A percentile compares a stretch with the other conserved stretches of the same genome.
phyloP scores from a whole-genome alignment of 1,140 invertebrate species.

The Glossosoma conforme region DNA sequence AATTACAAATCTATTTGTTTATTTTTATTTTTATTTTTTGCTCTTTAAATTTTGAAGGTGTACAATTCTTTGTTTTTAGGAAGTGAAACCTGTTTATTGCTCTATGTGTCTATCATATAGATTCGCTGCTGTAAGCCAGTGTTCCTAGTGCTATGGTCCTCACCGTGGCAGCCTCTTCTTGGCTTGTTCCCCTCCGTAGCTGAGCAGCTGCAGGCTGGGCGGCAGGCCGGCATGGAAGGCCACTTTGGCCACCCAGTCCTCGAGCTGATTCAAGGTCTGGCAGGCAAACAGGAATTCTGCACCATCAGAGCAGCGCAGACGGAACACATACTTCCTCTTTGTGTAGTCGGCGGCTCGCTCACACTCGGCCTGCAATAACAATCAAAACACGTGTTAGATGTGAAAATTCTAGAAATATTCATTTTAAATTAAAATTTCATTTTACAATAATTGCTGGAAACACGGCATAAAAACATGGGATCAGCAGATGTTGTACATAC shows the following conservation, averaged over 20 bases:
- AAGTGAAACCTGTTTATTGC: too few species aligned
- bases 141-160: too few species aligned
- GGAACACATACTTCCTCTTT: conserved; percentile 91
- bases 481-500: too few species aligned
- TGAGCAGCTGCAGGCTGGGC: conserved; percentile 81
- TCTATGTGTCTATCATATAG: too few species aligned
- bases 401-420: background rate
- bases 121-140: too few species aligned
- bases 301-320: conserved; percentile 81
- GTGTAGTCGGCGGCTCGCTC: conserved; percentile 88
- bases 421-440: too few species aligned
- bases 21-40: too few species aligned
- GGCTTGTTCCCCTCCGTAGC: conserved; percentile 62
- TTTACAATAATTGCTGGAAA: too few species aligned
- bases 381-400: background rate
- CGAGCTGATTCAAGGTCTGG: conserved; percentile 67
- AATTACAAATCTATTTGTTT: background rate
- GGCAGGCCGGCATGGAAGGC: conserved; percentile 88
- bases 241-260: conserved; percentile 93
- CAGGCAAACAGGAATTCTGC: conserved; percentile 90
- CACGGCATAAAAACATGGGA: too few species aligned
- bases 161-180: conserved; percentile 32
- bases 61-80: too few species aligned
- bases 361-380: conserved; percentile 53
- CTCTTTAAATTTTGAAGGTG: too few species aligned